Conservation (phyloP, 2,888 invertebrate genomes). For the Maniola hyperantus region DNA sequence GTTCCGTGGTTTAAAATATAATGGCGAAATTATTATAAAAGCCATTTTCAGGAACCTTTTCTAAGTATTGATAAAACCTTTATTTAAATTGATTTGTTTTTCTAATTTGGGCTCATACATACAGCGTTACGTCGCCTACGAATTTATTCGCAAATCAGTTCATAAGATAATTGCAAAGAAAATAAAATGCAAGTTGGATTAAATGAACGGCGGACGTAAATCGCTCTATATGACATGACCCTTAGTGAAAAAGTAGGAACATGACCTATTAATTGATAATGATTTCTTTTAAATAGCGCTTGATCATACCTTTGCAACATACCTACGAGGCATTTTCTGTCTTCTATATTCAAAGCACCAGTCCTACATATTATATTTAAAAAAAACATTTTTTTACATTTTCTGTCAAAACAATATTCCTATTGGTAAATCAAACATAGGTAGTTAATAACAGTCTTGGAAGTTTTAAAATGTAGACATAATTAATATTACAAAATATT, state of each 20-base stretch:
- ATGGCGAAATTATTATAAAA: background rate
- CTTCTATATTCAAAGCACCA: background rate
- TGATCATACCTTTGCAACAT: background rate
- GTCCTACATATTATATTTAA: background rate
- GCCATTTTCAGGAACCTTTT: constrained; percentile 1
- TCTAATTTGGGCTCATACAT: background rate
- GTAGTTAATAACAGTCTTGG: background rate
- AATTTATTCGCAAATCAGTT: background rate
- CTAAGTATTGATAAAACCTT: background rate
- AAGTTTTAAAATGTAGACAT: background rate
- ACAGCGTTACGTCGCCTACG: background rate
- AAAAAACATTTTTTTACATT: background rate
- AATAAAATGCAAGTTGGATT: background rate
- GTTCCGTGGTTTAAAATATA: background rate
- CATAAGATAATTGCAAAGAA: background rate
- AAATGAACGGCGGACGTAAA: background rate
- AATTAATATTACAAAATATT: background rate
- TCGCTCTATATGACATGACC: constrained; percentile 10
- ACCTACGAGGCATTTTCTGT: background rate
- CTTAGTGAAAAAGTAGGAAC: constrained; percentile 21
- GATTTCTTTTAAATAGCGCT: background rate
- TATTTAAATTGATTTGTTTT: background rate
- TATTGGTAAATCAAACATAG: background rate
- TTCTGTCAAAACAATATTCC: background rate
- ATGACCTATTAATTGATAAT: constrained; percentile 11